Percentiles rank a stretch among this genome's conserved stretches.
These are phyloP conservation scores for Anabas testudineus DNA, from an alignment of 2,797 vertebrate species.

Conservation along the genomic window DNA sequence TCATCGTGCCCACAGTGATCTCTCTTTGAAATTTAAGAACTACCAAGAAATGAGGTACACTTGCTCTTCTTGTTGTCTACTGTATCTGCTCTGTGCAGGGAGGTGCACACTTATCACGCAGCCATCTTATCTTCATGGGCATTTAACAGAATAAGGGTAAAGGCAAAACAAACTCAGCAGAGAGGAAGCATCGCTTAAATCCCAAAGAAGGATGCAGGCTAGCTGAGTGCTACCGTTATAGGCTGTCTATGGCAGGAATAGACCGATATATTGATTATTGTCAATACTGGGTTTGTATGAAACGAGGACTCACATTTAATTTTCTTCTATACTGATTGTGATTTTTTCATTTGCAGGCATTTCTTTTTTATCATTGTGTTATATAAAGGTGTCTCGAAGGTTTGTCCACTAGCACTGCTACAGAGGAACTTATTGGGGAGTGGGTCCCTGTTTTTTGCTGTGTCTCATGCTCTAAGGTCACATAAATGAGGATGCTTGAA, in stretches of 20 bases:
- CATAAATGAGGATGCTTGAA: no score
- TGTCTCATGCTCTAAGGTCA: no score
- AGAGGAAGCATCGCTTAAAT: constrained; percentile 70
- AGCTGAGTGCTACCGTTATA: constrained; percentile 37
- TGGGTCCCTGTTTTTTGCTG: no score
- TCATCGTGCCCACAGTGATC: constrained; percentile 30
- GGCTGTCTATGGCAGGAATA: not conserved
- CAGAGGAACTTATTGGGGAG: no score
- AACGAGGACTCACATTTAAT: not conserved
- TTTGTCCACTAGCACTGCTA: no score
- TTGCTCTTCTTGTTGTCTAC: constrained; percentile 60
- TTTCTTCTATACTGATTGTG: no score
- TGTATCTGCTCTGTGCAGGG: constrained; percentile 58
- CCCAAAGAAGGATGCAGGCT: constrained; percentile 64
- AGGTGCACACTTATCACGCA: constrained; percentile 68
- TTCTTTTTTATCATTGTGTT: no score
- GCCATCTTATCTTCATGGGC: constrained; percentile 84
- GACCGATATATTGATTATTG: not conserved
- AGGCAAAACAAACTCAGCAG: constrained; percentile 69
- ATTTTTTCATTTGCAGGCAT: no score
- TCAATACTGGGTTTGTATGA: not conserved
- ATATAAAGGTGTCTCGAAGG: no score
- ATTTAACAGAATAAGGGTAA: constrained; percentile 82
- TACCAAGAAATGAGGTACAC: constrained; percentile 58
- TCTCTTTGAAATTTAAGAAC: constrained; percentile 68